Base-by-base conservation (phyloP, 2,888 invertebrate genomes). In the Halictus quadricinctus region DNA sequence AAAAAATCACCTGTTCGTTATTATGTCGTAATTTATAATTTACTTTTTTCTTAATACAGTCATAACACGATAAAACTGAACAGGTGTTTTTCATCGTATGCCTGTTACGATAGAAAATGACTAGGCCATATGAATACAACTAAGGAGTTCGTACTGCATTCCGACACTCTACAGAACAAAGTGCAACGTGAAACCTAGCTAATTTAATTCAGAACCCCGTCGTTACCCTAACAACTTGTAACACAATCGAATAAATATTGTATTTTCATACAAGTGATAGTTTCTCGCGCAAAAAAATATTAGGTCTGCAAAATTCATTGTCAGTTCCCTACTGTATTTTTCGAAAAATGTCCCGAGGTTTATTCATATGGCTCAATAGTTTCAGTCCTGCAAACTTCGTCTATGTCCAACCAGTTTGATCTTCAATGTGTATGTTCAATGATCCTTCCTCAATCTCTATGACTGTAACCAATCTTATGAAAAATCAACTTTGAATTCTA, bases 81-180 rank as follows among this genome's bases (percentile, higher is more conserved):
- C 90, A 89, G 90, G 87, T 87, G 88, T 90, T 89, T 77, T 87
- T 88, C 84, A 86, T 89, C 82, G 84, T 78, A 83, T 84, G 84
- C 64, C 48, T 86, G 82, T 80, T 87, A 77, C 80, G 41, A 84
- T 86, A 82, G 79, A 83, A 80, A 84, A 85, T 87, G 88, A 90
- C 87, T 90, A 87, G 90, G 89, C 89, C 88, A 88, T 88, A 90
- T 88, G 89, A 90, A 90, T 90, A 88, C 72, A 90, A 83, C 87
- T 84, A 76, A 90, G 89, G 86, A 88, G 77, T 80, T 83, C n/a
- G 15, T 78, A 75, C 79, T 84, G 79, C 69, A 69, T 83, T 79
- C 75, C 64, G 72, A 72, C 64, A 83, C 60, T 81, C 64, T 83
- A 29, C 58, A 64, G 76, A 82, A 81, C 79, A 79, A 79, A 81